Evolutionary conservation across 2,113 vertebrate species (phyloP).

Genomic region (Sinocyclocheilus anophthalmus): DNA sequence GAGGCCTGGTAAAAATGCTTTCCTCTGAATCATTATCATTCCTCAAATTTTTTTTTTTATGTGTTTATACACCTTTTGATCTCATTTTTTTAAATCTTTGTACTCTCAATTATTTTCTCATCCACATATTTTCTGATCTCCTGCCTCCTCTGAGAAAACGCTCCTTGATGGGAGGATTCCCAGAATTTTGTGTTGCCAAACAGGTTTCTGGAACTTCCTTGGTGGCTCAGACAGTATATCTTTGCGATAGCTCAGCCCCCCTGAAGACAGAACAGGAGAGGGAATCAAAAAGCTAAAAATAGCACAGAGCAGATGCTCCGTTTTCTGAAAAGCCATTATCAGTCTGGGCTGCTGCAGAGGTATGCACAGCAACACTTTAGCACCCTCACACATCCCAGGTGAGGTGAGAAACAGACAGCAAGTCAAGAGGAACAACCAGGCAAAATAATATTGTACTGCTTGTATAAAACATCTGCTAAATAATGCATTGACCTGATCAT

Average conservation of each 20-base stretch:
- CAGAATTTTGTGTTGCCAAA: not conserved
- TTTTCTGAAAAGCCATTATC: slow-evolving; percentile 60
- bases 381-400: slow-evolving; percentile 36
- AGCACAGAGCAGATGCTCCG: slow-evolving; percentile 51
- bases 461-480: slow-evolving; percentile 23
- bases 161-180: slow-evolving; percentile 2
- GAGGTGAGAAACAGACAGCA: not conserved
- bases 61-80: too few relatives aligned
- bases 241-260: slow-evolving; percentile 36
- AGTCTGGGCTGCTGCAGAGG: slow-evolving; percentile 46
- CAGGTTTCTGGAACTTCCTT: not conserved
- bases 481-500: slow-evolving; percentile 27
- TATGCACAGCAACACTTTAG: slow-evolving; percentile 41
- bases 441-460: slow-evolving; percentile 6
- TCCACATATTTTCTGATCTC: not conserved
- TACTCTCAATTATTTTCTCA: too few relatives aligned
- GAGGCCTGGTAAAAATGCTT: too few relatives aligned
- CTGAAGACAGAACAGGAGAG: slow-evolving; percentile 43
- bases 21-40: too few relatives aligned
- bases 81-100: too few relatives aligned
- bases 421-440: not conserved
- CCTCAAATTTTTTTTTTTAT: too few relatives aligned
- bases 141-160: not conserved
- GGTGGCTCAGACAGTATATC: slow-evolving; percentile 23
- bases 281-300: slow-evolving; percentile 57